Evolutionary conservation across 2,888 invertebrate species (phyloP), one percentile per base, ranked within the genome.

Genomic region (Macrosoma leucophasiata): DNA sequence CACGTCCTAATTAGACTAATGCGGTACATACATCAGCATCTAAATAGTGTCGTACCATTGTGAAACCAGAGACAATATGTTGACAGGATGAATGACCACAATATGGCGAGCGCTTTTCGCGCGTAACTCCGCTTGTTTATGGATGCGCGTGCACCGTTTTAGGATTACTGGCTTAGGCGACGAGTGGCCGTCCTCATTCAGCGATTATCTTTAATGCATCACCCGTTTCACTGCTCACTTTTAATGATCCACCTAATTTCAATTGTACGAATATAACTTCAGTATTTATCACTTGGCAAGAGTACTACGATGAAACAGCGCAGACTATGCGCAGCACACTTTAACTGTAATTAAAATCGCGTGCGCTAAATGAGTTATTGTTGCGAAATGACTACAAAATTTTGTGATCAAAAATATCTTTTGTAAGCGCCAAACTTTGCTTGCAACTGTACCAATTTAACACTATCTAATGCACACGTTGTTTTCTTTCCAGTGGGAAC

Each of bases 401-500:
- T 37, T 41, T 31, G 17, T 29, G 23, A 35, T 35, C 30, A 18
- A 18, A 8, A 18, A 18, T 18, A 6, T 6, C 5, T 6, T 6
- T 18, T 18, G 8, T 18, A 8, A 18, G 18, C 5, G 18, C 26
- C 15, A 10, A 17, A 28, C n/a, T 18, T 17, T 20, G 3, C 10
- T n/a, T n/a, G 5, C 13, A 9, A 20, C 12, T 13, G 10, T 29
- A 11, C 5, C 3, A 18, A 18, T 18, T 18, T 18, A 8, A 6
- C 18, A 6, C 8, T 8, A 18, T 6, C n/a, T n/a, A n/a, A n/a
- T n/a, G n/a, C n/a, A n/a, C n/a, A n/a, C n/a, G n/a, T n/a, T n/a
- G n/a, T 37, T 26, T 50, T 34, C 26, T 58, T 77, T 75, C 10
- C 68, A 84, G 84, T 90, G 87, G 93, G 93, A 70, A 67, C 81